Base-by-base conservation (phyloP, 2,888 invertebrate species). In the Synanthedon formicaeformis region DNA sequence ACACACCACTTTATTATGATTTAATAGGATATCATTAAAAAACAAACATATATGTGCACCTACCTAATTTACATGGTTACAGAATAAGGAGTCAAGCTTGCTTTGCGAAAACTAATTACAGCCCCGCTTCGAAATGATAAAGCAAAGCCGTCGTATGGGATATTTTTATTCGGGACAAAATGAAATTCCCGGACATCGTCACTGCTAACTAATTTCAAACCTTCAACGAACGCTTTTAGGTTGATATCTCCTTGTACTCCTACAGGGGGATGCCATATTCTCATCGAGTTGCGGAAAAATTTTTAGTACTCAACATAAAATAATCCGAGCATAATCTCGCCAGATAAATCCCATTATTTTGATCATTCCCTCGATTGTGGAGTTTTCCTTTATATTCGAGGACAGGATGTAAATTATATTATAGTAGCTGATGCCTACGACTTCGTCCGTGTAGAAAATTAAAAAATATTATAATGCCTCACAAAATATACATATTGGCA, bases 101-200 rank as follows among this genome's bases (percentile, higher is more conserved):
- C 75, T 77, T 78, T 78, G 73, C 73, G 71, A 84, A 86, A 86
- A 87, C 87, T 87, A 86, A 87, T 86, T 86, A 87, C 79, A 77
- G 77, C 75, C 71, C 72, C 74, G 74, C 78, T 75, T 78, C 82
- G 75, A 78, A 81, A 86, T 87, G 85, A 86, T 86, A 87, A 87
- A 87, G 85, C 87, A 87, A 86, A 87, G 83, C 83, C 81, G 71
- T 77, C 82, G 81, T 85, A 85, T 85, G 69, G 75, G 78, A 84
- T 84, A 87, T 84, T 86, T 86, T 87, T 86, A 86, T 86, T 83
- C 78, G 67, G 75, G 72, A 74, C 83, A 75, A 84, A 86, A 87
- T 85, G 79, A 85, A 86, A 84, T 85, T 86, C 75, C 69, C 70
- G 54, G 53, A 55, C 57, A 40, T 13, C 10, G 14, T 16, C 8